phyloP scores from a whole-genome alignment of 2,888 invertebrate species.

The Tetranychus truncatus region DNA sequence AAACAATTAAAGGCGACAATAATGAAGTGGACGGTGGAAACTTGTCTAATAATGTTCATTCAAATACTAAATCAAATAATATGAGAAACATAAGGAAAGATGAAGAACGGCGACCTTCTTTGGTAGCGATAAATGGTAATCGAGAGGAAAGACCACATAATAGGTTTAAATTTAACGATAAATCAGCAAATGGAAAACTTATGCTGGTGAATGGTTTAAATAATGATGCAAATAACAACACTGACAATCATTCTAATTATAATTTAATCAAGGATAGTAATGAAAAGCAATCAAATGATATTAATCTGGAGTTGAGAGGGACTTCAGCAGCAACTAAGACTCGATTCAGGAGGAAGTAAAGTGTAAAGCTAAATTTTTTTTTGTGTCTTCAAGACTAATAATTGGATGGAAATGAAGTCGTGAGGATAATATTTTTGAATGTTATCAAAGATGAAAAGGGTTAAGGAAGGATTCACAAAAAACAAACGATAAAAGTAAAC shows the following conservation, averaged over 20 bases:
- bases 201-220: neutral
- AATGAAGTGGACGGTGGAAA: neutral
- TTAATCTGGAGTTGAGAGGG: constrained; percentile 14
- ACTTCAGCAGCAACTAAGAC: constrained; percentile 18
- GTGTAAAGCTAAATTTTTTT: neutral
- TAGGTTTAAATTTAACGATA: constrained; percentile 10
- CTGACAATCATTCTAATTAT: neutral
- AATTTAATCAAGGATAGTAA: neutral
- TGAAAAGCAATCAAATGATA: neutral
- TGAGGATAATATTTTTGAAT: too few relatives aligned
- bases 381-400: neutral
- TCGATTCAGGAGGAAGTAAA: constrained; percentile 12
- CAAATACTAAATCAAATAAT: neutral
- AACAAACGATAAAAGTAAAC: too few relatives aligned
- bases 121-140: neutral
- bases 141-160: neutral
- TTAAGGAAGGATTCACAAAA: too few relatives aligned
- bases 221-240: constrained; percentile 9
- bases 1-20: neutral
- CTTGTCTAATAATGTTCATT: neutral
- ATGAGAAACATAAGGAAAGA: constrained; percentile 2
- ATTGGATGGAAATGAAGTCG: neutral
- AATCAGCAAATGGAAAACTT: constrained; percentile 10
- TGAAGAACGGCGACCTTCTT: neutral
- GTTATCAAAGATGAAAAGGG: too few relatives aligned